A percentile compares a stretch with the other conserved stretches of the same genome.
Conservation (phyloP, 1,140 invertebrate genomes). For the Zelostemma sp. region DNA sequence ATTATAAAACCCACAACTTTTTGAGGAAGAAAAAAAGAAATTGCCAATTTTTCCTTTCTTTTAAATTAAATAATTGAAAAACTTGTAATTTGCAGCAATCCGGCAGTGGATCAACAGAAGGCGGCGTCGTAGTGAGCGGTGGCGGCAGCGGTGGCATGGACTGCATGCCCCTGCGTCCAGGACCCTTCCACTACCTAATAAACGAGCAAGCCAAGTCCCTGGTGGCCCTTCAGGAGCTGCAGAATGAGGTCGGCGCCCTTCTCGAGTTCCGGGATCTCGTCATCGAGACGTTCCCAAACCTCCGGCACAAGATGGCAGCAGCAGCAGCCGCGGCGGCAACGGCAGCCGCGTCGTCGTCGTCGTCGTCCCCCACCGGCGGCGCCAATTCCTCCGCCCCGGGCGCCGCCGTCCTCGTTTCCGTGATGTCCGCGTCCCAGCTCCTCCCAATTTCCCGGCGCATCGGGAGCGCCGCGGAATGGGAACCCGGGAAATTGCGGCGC, state of each 20-base stretch:
- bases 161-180: constrained; percentile 77
- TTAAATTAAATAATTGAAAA: no score
- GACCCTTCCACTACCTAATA: constrained; percentile 83
- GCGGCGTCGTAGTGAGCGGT: constrained; percentile 64
- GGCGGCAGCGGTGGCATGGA: constrained; percentile 76
- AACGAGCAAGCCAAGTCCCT: constrained; percentile 86
- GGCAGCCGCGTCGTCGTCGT: constrained; percentile 62
- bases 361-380: constrained; percentile 60
- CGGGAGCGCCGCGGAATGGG: constrained; percentile 77
- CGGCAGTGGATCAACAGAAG: constrained; percentile 60
- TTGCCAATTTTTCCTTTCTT: no score
- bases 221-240: constrained; percentile 84
- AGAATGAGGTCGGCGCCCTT: constrained; percentile 90
- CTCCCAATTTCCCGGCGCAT: constrained; percentile 59
- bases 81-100: constrained; percentile 54
- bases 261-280: constrained; percentile 91
- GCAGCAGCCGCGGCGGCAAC: constrained; percentile 60
- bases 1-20: no score
- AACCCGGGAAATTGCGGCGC: constrained; percentile 82
- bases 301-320: constrained; percentile 82
- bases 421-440: constrained; percentile 51
- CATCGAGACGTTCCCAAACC: constrained; percentile 91
- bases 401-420: constrained; percentile 60
- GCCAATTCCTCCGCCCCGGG: constrained; percentile 58
- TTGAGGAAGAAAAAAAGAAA: no score